Evolutionary conservation across 2,888 invertebrate species (phyloP), one percentile per base, ranked within the genome.

Genomic region (Drosophila tripunctata): DNA sequence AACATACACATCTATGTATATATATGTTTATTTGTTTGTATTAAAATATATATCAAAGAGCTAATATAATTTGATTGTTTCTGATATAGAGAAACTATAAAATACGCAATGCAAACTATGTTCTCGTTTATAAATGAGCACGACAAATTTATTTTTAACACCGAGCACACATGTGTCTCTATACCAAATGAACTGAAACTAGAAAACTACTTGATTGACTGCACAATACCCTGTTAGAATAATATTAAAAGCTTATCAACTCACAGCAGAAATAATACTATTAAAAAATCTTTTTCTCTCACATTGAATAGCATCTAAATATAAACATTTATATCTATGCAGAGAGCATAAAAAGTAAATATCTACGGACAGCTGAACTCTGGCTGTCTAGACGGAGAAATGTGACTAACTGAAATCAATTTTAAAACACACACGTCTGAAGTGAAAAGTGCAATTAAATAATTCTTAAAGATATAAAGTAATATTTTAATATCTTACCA

Each of bases 401-500:
- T 45, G 7, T 31, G 8, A 3, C 30, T 31, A 19, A 3, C 4
- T 33, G 1, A 31, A 45, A 12, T 31, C 12, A 36, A 33, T 10
- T 10, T 5, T 15, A 6, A 24, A 24, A 24, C 8, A 24, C 8
- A 24, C 8, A 24, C 8, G 7, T 24, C 8, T 8, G 8, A 24
- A 27, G 27, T 27, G 27, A 3, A 3, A 6, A 10, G 27, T 10
- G 8, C n/a, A 24, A 27, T 27, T 27, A 27, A 27, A 27, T 27
- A 1, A n/a, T n/a, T n/a, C n/a, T n/a, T n/a, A n/a, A n/a, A n/a
- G n/a, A n/a, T n/a, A n/a, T n/a, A n/a, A n/a, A n/a, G n/a, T n/a
- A n/a, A n/a, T n/a, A n/a, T n/a, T n/a, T n/a, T n/a, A n/a, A n/a
- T 17, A 14, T 41, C 50, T 69, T 62, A 75, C 75, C 75, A 22